phyloP scores from a whole-genome alignment of 92 coral and sea anemone genomes.

The Pocillopora meandrina region DNA sequence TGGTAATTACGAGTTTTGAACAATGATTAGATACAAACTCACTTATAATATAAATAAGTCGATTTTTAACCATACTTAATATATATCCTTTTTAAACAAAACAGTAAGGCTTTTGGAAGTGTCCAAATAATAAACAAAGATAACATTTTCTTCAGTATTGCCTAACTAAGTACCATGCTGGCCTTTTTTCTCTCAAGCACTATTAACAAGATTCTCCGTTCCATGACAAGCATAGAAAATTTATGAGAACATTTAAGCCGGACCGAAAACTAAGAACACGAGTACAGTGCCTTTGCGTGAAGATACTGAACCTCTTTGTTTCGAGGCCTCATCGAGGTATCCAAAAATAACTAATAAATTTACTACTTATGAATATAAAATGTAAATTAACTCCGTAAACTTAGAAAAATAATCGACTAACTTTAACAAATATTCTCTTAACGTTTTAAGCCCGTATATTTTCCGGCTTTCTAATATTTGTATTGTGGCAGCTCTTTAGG shows the following conservation, averaged over 20 bases:
- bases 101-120: background rate
- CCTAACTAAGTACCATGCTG: background rate
- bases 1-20: slow-evolving; percentile 13
- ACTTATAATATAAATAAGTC: slow-evolving; percentile 20
- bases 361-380: background rate
- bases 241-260: background rate
- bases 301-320: too few relatives aligned
- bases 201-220: background rate
- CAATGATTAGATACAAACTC: slow-evolving; percentile 14
- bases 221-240: background rate
- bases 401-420: slow-evolving; percentile 28
- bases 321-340: too few relatives aligned
- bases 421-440: background rate
- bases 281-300: too few relatives aligned
- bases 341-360: too few relatives aligned
- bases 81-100: slow-evolving; percentile 1
- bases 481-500: background rate
- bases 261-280: background rate
- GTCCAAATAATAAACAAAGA: background rate
- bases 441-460: background rate
- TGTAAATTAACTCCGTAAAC: background rate
- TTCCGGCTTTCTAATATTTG: background rate
- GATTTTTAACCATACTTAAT: background rate
- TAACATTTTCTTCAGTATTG: background rate
- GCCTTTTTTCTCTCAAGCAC: background rate